Base-by-base conservation (phyloP, 1,140 invertebrate genomes). In the Drosophila trapezifrons region DNA sequence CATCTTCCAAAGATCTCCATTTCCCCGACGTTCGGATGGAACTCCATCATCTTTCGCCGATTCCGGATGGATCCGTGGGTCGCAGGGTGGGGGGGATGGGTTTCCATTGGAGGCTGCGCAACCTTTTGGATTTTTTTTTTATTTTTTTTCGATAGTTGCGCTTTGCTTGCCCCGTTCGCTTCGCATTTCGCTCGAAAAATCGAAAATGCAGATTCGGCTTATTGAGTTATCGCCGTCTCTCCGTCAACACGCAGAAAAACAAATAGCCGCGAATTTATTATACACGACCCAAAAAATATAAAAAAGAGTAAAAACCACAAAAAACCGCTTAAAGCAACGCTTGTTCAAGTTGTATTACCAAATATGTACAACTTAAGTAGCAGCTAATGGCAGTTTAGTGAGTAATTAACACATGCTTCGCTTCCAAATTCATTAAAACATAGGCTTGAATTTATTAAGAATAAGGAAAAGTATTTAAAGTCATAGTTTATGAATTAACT, bases 1-100 rank as follows among this genome's bases (percentile, higher is more conserved):
- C 79, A 85, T 80, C 71, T 66, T 76, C 57, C 64, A 66, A 70
- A 73, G 55, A 54, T 57, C 51, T 22, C 9, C 29, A 29, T 15
- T 18, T 27, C 20, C 29, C 35, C 15, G 13, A 20, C 17, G 27
- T 13, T 7, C 29, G 18, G 32, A 8, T 27, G 15, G 38, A 60
- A 8, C 43, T 32, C 25, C 32, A 38, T 69, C 49, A 70, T 71
- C 67, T 46, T 70, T 69, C n/a, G 65, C 67, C 42, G n/a, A 52
- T 42, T 63, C 47, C 22, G 18, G 42, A 9, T 35, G 32, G 13
- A 20, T 38, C 20, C 15, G 13, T 51, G 49, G 49, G n/a, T 29
- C 13, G 35, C 37, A 40, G 27, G n/a, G n/a, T n/a, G n/a, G n/a
- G n/a, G 17, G 56, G 64, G 45, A 3, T 5, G 22, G 17, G 10